Conservation (phyloP, 2,797 vertebrate genomes). For the Clamator glandarius region DNA sequence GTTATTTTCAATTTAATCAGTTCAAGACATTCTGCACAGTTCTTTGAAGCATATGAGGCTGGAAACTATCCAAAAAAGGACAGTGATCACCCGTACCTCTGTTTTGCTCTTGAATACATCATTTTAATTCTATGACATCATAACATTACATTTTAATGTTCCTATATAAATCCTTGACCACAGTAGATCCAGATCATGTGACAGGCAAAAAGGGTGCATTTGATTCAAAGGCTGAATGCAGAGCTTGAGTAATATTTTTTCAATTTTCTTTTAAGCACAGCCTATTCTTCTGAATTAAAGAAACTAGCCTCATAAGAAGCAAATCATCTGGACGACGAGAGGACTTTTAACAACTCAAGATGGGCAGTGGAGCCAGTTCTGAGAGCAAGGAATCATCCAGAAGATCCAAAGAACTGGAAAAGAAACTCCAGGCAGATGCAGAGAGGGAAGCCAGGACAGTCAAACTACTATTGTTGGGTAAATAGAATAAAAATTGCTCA, state of each 20-base stretch:
- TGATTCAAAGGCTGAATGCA: constrained; percentile 39
- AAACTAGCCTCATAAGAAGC: neutral
- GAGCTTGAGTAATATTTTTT: neutral
- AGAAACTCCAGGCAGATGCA: constrained; percentile 80
- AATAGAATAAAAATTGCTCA: constrained; percentile 20
- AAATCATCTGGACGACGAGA: neutral
- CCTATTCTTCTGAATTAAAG: neutral
- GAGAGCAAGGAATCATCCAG: constrained; percentile 76
- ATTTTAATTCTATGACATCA: constrained; percentile 31
- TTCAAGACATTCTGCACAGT: neutral
- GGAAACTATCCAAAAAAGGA: neutral
- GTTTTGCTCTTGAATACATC: neutral
- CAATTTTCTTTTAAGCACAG: neutral
- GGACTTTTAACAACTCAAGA: neutral
- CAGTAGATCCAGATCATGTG: constrained; percentile 21
- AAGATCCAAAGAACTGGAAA: constrained; percentile 79
- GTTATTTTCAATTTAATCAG: neutral
- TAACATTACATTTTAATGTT: neutral
- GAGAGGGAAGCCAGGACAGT: constrained; percentile 77
- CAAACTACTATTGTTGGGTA: constrained; percentile 79
- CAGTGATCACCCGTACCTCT: neutral
- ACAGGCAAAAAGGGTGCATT: neutral
- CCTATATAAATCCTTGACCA: constrained; percentile 23
- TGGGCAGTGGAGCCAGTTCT: constrained; percentile 76
- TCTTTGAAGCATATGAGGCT: neutral